Conservation (phyloP, 1,140 invertebrate genomes). For the roundworm (Caenorhabditis elegans) region WBcel235 BX284604.4:16047501-16048000, state of each 20-base stretch:
- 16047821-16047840: background rate
- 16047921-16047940: too few relatives aligned
- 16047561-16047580: background rate
- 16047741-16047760: constrained; percentile 14
- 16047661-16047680: constrained; percentile 7
- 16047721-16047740: background rate
- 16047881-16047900: too few relatives aligned
- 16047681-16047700: background rate
- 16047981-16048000: too few relatives aligned
- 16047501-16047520: too few relatives aligned
- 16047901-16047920: too few relatives aligned
- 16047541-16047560: background rate
- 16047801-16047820: background rate
- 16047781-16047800: background rate
- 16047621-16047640: background rate
- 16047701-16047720: background rate
- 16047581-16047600: background rate
- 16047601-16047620: background rate
- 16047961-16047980: too few relatives aligned
- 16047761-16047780: background rate
- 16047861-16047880: too few relatives aligned
- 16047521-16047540: background rate
- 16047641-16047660: constrained; percentile 32
- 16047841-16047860: too few relatives aligned
- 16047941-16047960: too few relatives aligned